phyloP scores from a whole-genome alignment of 2,888 invertebrate genomes.

The Cataglyphis cursor region DNA sequence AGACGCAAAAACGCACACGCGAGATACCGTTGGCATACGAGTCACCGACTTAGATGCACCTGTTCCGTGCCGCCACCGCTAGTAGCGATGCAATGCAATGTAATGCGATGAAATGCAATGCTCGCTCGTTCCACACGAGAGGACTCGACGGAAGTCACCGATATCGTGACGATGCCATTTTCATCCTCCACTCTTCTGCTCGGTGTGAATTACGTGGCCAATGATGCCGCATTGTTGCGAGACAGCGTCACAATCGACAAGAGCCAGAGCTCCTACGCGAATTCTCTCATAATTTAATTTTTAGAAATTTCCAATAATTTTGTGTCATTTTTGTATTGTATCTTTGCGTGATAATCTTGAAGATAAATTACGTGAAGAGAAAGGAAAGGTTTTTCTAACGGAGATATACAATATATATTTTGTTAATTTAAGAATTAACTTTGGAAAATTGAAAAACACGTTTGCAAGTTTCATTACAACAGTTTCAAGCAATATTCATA shows the following conservation, averaged over 20 bases:
- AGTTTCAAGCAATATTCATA: background rate
- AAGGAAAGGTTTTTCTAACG: background rate
- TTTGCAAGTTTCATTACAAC: background rate
- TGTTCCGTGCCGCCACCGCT: slow-evolving; percentile 64
- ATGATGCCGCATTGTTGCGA: slow-evolving; percentile 29
- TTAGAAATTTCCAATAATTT: background rate
- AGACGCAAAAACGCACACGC: slow-evolving; percentile 85
- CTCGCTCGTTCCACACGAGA: slow-evolving; percentile 63
- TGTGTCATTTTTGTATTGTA: background rate
- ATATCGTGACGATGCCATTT: slow-evolving; percentile 63
- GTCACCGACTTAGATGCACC: slow-evolving; percentile 76
- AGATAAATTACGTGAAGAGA: background rate
- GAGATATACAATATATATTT: background rate
- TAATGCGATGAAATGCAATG: slow-evolving; percentile 50
- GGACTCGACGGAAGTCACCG: slow-evolving; percentile 65
- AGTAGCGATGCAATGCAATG: slow-evolving; percentile 56
- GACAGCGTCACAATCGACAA: slow-evolving; percentile 57
- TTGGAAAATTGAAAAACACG: background rate
- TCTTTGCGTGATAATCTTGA: background rate
- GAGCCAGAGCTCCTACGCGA: slow-evolving; percentile 57
- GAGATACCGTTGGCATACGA: slow-evolving; percentile 83
- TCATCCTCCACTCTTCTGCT: slow-evolving; percentile 61
- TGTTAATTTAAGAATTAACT: too few species aligned
- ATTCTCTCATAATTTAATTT: slow-evolving; percentile 27
- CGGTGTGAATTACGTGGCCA: slow-evolving; percentile 67